Base-by-base conservation (phyloP, 2,797 vertebrate species). In the Girardinus metallicus region DNA sequence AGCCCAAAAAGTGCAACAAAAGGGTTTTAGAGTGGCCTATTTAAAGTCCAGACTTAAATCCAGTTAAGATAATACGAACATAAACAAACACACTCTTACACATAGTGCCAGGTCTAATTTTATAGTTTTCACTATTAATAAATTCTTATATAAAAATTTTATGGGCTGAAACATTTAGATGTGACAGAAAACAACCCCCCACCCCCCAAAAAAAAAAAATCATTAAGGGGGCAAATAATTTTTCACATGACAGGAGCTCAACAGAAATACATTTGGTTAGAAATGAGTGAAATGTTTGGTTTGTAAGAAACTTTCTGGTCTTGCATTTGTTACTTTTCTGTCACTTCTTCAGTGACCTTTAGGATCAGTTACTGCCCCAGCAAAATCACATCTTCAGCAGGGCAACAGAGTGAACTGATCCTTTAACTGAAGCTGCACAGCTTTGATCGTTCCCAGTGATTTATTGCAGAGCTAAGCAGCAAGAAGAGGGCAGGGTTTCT, bases 401-500 rank as follows among this genome's bases (percentile, higher is more conserved):
- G 39, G 29, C 55, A 16, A 73, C 79, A 26, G 47, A 55, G 51
- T 62, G 41, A 81, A 41, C 34, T 53, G 73, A 83, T 51, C 26
- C 39, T 85, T 78, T 75, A 74, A 79, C 41, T 29, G 49, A 68
- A 83, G 80, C 85, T 57, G 21, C 74, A 62, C 68, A 74, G 76
- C 85, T 80, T 78, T 81, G 51, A 75, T 77, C 64, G 29, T 79
- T 53, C 29, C 47, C 77, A 76, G 82, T 78, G 31, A 88, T 90
- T 83, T 84, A 81, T 90, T 87, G 72, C 53, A 49, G 74, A 73
- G 74, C 86, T 87, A 74, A 87, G 81, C 71, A 75, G 64, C 75
- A 34, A 88, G 55, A 85, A 90, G 84, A 76, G 77, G 74, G 74
- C 82, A 71, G 78, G 76, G 82, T 91, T 89, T 73, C 89, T 90